Percentiles rank a stretch among this genome's conserved stretches.
These are phyloP conservation scores for Vireo griseus DNA, from an alignment of 2,797 vertebrate species.

Conservation along the genomic window DNA sequence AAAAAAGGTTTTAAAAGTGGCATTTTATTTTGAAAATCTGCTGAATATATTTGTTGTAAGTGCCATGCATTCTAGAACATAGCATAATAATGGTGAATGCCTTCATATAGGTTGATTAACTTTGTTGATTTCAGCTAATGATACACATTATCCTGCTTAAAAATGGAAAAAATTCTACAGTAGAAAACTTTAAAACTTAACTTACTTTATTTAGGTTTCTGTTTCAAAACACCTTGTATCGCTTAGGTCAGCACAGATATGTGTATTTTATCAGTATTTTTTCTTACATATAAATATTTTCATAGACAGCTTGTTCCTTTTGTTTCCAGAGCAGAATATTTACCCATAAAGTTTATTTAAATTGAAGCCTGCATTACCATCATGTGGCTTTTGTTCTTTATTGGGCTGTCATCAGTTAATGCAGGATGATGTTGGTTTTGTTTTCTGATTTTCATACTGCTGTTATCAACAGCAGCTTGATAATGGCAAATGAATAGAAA, in stretches of 20 bases:
- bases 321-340: background rate
- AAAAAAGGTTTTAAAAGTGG: background rate
- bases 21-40: background rate
- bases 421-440: background rate
- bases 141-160: background rate
- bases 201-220: background rate
- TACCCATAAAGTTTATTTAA: background rate
- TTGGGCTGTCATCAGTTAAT: background rate
- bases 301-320: background rate
- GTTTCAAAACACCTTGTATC: background rate
- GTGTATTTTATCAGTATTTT: background rate
- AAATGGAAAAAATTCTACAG: background rate
- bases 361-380: background rate
- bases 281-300: background rate
- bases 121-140: background rate
- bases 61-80: background rate
- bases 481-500: background rate
- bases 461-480: background rate
- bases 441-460: background rate
- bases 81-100: background rate
- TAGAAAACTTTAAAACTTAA: background rate
- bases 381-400: background rate
- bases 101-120: fast-evolving
- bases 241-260: background rate
- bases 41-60: background rate